Evolutionary conservation across 1,140 invertebrate species (phyloP), one percentile per base, ranked within the genome.

Genomic region (Micrasema longulum): DNA sequence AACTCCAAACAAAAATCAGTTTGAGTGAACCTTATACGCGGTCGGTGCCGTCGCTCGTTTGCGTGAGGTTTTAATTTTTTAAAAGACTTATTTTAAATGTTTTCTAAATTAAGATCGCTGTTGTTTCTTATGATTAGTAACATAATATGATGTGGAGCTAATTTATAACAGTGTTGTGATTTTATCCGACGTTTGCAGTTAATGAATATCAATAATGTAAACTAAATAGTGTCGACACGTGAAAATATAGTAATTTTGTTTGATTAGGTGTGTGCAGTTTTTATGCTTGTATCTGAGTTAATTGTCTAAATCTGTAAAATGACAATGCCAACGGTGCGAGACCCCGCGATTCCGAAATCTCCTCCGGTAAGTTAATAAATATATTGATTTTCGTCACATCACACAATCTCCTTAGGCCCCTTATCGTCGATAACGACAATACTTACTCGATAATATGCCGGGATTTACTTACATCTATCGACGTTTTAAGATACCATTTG

Each of bases 331-430:
- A 16, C 43, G 36, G 66, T 38, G 31, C 14, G 66, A 31, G 66
- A 68, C 20, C 20, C 50, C 14, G 52, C 43, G 7, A 16, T 55
- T 18, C 35, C 66, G 12, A 68, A 57, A 26, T 55, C 36, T 36
- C 11, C 66, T 35, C 50, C 66, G 66, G 66, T 68, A 57, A 68
- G 66, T 31, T 7, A 31, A 31, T 31, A 31, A 31, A 53, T 41
- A 57, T 66, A 66, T 68, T 45, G 66, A 68, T 68, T 68, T 68
- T 68, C 18, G 43, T 47, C 57, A 52, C 18, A 41, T 31, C 20
- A 12, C 43, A 45, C 20, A 64, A 45, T 48, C 38, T 47, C 38
- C 23, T 41, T 64, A 47, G 14, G n/a, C 47, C 31, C 35, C 35
- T 55, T 47, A 45, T 47, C 16, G 12, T 47, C 16, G 16, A 47